Evolutionary conservation across 2,888 invertebrate species (phyloP).

Genomic region (Griposia aprilina): DNA sequence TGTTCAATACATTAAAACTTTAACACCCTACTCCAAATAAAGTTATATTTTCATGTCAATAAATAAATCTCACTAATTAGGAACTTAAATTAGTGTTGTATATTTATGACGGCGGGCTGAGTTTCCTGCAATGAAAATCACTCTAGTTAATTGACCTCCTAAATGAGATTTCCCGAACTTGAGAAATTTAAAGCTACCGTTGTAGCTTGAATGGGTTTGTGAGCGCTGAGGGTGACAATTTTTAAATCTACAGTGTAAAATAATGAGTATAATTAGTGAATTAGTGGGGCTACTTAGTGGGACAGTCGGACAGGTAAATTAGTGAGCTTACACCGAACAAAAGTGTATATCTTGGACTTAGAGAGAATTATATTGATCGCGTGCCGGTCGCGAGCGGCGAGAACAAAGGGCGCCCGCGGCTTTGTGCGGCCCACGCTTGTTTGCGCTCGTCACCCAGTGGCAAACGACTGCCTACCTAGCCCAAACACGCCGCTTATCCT

Average conservation of each 20-base stretch:
- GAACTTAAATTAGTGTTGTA: conserved; percentile 40
- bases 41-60: conserved; percentile 13
- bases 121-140: conserved; percentile 30
- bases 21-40: neutral
- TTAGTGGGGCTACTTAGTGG: conserved; percentile 31
- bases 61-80: conserved; percentile 47
- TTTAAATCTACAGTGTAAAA: conserved; percentile 15
- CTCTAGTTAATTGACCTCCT: conserved; percentile 45
- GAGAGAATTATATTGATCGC: conserved; percentile 81
- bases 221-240: conserved; percentile 20
- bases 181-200: conserved; percentile 22
- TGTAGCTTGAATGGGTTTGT: conserved; percentile 13
- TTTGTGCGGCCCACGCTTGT: conserved; percentile 64
- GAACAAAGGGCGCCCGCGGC: conserved; percentile 78
- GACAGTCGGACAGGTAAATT: conserved; percentile 50
- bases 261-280: conserved; percentile 29
- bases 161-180: conserved; percentile 37
- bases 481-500: conserved; percentile 33
- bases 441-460: conserved; percentile 45
- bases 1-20: conserved; percentile 12
- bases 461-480: conserved; percentile 32
- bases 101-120: conserved; percentile 22
- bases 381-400: conserved; percentile 64
- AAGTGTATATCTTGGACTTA: conserved; percentile 68
- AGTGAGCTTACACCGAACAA: conserved; percentile 57